Evolutionary conservation across 30 jellyfish, hydroid and myxozoan species (phyloP).

Genomic region (Sanderia malayensis): DNA sequence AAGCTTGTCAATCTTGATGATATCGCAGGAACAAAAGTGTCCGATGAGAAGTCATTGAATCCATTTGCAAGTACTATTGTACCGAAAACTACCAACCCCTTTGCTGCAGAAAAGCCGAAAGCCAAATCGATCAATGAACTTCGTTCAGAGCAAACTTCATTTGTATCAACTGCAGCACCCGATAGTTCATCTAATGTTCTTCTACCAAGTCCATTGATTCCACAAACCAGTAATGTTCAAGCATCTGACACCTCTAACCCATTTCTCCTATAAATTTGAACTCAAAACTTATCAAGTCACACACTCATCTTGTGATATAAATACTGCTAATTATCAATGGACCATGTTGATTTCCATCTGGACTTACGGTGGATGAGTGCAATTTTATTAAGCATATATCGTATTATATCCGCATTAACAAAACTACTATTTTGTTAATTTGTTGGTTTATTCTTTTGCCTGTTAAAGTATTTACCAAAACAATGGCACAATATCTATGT

Average conservation of each 20-base stretch:
- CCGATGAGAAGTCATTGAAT: slow-evolving; percentile 38
- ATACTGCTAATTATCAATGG: no score
- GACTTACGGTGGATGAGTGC: no score
- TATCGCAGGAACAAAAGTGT: slow-evolving; percentile 51
- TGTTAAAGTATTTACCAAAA: no score
- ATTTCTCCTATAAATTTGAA: slow-evolving; percentile 58
- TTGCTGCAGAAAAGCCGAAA: slow-evolving; percentile 92
- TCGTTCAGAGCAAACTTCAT: slow-evolving; percentile 65
- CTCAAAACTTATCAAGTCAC: no score
- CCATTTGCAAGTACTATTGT: slow-evolving; percentile 71
- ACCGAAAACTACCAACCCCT: slow-evolving; percentile 85
- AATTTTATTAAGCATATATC: no score
- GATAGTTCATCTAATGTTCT: slow-evolving; percentile 46
- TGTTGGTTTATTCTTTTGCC: no score
- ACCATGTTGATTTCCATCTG: no score
- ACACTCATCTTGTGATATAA: no score
- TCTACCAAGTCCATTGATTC: slow-evolving; percentile 80
- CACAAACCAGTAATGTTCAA: slow-evolving; percentile 39
- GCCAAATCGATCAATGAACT: slow-evolving; percentile 96
- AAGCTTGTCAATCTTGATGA: slow-evolving; percentile 88
- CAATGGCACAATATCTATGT: no score
- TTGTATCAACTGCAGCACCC: slow-evolving; percentile 51
- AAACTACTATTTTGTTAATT: no score
- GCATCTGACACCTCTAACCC: slow-evolving; percentile 61
- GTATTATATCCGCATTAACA: no score